Evolutionary conservation across 2,113 vertebrate species (phyloP).

Genomic region (Microtus richardsoni): DNA sequence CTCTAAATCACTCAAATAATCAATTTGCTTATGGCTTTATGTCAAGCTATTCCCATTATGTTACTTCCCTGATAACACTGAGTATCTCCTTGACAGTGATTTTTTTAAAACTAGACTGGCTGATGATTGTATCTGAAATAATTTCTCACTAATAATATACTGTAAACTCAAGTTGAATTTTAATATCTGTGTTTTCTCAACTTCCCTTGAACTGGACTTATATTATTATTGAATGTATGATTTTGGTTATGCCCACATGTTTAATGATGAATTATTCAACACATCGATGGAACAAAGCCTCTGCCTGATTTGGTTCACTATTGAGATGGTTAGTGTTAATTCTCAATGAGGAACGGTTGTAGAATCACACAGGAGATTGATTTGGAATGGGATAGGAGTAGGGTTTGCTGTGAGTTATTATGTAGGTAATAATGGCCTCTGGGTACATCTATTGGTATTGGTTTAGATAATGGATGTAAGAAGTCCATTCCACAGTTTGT

Average conservation of each 20-base stretch:
- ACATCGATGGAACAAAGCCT: too few relatives aligned
- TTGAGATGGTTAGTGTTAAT: neutral
- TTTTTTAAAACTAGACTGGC: neutral
- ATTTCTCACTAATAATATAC: neutral
- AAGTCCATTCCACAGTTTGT: too few relatives aligned
- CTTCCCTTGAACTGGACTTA: neutral
- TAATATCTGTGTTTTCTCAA: neutral
- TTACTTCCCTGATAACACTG: rapidly evolving
- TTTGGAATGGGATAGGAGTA: neutral
- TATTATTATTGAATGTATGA: neutral
- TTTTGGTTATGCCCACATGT: neutral
- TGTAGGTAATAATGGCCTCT: too few relatives aligned
- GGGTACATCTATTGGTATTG: neutral
- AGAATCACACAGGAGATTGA: neutral
- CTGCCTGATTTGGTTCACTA: neutral
- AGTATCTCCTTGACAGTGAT: neutral
- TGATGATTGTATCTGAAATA: neutral
- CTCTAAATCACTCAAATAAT: neutral
- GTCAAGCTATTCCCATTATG: neutral
- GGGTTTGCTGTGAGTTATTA: neutral
- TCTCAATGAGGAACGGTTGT: neutral
- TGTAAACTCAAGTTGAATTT: neutral
- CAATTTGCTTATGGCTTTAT: neutral
- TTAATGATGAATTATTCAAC: neutral
- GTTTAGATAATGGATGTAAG: too few relatives aligned